phyloP scores from a whole-genome alignment of 2,113 vertebrate species.

The Eptatretus burgeri region DNA sequence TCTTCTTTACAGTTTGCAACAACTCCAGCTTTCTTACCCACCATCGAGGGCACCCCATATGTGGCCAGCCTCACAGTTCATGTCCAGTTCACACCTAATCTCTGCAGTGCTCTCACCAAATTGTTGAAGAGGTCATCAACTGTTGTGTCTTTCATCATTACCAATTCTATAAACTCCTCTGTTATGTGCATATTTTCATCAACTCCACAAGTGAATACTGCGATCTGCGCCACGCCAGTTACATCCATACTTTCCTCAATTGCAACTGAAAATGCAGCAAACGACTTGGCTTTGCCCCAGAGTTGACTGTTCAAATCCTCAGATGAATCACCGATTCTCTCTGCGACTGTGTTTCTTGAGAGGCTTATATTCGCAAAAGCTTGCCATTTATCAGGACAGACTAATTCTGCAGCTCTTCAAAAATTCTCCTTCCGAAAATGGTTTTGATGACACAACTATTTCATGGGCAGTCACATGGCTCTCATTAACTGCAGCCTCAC shows the following conservation, averaged over 20 bases:
- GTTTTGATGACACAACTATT: background rate
- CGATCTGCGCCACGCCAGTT: constrained; percentile 9
- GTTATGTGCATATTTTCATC: background rate
- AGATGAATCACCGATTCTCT: too few species aligned
- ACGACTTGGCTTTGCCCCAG: constrained; percentile 5
- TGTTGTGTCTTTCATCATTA: background rate
- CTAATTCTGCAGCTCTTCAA: background rate
- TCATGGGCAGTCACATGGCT: background rate
- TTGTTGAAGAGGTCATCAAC: too few species aligned
- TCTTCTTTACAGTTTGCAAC: background rate
- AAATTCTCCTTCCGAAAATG: background rate
- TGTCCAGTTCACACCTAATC: background rate
- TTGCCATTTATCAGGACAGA: background rate
- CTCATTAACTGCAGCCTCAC: background rate
- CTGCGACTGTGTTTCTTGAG: too few species aligned
- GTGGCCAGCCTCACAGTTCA: constrained; percentile 4
- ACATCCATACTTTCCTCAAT: constrained; percentile 9
- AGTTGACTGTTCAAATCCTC: constrained; percentile 7
- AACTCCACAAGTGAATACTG: constrained; percentile 8
- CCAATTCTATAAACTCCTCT: background rate
- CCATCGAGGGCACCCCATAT: background rate
- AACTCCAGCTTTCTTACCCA: constrained; percentile 5
- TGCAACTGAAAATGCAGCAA: constrained; percentile 11
- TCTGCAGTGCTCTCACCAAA: background rate
- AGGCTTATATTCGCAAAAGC: too few species aligned